Conservation (phyloP, 2,113 vertebrate species). For the Dipodomys merriami region DNA sequence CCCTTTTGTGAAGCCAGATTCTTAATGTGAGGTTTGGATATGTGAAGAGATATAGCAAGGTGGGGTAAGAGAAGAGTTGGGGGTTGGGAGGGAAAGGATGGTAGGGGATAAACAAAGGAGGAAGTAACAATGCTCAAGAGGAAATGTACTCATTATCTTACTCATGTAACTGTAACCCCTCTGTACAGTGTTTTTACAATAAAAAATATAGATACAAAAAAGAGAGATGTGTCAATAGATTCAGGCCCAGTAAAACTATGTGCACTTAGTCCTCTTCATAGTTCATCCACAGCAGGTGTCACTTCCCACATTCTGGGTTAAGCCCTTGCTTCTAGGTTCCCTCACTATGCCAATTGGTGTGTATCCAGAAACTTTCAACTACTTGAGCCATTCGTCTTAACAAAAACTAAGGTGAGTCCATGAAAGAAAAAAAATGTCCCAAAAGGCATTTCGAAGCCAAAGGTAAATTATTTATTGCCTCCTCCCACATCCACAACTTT, state of each 20-base stretch:
- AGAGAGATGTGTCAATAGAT: constrained; percentile 14
- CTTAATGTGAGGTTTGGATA: too few species aligned
- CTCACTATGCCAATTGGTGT: neutral
- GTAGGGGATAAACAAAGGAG: too few species aligned
- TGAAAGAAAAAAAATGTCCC: neutral
- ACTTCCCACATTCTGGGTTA: constrained; percentile 22
- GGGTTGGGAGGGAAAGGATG: neutral
- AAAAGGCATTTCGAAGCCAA: neutral
- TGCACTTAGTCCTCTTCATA: neutral
- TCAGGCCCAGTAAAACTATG: neutral
- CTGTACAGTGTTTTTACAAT: neutral
- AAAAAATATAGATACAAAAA: neutral
- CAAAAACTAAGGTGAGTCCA: constrained; percentile 7
- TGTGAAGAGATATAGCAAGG: too few species aligned
- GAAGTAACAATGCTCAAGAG: too few species aligned
- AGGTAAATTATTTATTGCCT: constrained; percentile 45
- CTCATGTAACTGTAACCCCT: too few species aligned
- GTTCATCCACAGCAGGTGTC: constrained; percentile 5
- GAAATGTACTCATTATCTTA: too few species aligned
- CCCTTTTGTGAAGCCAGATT: too few species aligned
- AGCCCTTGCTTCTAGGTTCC: constrained; percentile 6
- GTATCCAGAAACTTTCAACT: constrained; percentile 1
- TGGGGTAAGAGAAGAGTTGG: too few species aligned
- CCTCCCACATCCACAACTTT: neutral
- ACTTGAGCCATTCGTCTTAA: constrained; percentile 42